Evolutionary conservation across 2,888 invertebrate species (phyloP).

Genomic region (Antitype chi): DNA sequence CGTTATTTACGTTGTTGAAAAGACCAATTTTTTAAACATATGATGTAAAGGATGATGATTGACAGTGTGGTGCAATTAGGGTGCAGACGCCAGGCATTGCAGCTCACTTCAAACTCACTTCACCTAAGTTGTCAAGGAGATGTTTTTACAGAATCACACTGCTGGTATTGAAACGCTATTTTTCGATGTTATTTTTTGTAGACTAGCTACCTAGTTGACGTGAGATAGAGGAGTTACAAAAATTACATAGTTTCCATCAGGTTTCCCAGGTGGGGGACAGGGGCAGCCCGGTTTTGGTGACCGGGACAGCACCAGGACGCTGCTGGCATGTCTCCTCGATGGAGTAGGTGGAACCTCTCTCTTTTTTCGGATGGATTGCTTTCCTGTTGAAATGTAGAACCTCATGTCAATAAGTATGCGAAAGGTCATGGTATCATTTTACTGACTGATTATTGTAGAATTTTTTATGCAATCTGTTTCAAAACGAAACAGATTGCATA

Average conservation of each 20-base stretch:
- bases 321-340: slow-evolving; percentile 76
- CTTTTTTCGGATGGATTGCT: background rate
- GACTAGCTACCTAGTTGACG: too few relatives aligned
- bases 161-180: background rate
- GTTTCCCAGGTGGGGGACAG: slow-evolving; percentile 79
- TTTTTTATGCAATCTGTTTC: too few relatives aligned
- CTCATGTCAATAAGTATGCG: background rate
- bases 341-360: slow-evolving; percentile 30
- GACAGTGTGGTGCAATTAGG: background rate
- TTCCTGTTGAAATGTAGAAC: slow-evolving; percentile 15
- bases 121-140: too few relatives aligned
- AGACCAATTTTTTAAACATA: too few relatives aligned
- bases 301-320: slow-evolving; percentile 73
- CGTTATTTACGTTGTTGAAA: too few relatives aligned
- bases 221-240: background rate
- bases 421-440: background rate
- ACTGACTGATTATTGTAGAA: background rate
- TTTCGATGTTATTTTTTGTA: background rate
- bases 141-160: too few relatives aligned
- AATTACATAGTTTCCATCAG: slow-evolving; percentile 71
- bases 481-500: too few relatives aligned
- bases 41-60: background rate
- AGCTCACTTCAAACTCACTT: too few relatives aligned
- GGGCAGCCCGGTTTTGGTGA: slow-evolving; percentile 77
- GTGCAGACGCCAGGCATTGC: too few relatives aligned